Evolutionary conservation across 1,140 invertebrate species (phyloP), one percentile per base, ranked within the genome.

Genomic region (Frieseomelitta varia): DNA sequence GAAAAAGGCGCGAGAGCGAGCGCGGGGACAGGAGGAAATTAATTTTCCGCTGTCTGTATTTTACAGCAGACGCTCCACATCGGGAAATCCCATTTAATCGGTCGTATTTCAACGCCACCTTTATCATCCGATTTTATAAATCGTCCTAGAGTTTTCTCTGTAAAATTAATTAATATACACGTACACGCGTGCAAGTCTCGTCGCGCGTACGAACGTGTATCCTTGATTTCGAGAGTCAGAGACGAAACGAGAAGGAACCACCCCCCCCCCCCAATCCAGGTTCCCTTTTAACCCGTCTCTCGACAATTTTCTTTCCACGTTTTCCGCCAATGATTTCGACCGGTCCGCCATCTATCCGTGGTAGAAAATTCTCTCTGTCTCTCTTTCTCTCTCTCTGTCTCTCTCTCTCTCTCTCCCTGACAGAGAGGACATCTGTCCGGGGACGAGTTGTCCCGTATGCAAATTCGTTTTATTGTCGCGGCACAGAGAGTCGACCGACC

Each of bases 381-480:
- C 30, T 30, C 30, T 30, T 2, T 92, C 84, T 91, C 92, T 80
- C 81, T 69, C 24, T 80, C 81, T 17, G n/a, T n/a, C n/a, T 30
- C 30, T 92, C 84, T 91, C 92, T 80, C 81, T 69, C 24, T 80
- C 81, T 17, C 12, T 65, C 34, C 17, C 34, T 24, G 19, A 67
- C 51, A 86, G 86, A 82, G 88, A 89, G 91, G 91, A 91, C 92
- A 92, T 91, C 92, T 89, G 87, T 88, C 88, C 84, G 88, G 88
- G 89, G 85, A 84, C 88, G 86, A 90, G 93, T 93, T 93, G 91
- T 93, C 93, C 88, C 90, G 91, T 91, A 95, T 95, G 94, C 92
- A 94, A 95, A 95, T 95, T 94, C 91, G 91, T 92, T 94, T 94
- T 94, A 94, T 93, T 94, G 93, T 93, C 93, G 90, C 90, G 79